Evolutionary conservation across 2,113 vertebrate genomes (phyloP).

Genomic region (Myiozetetes cayanensis): DNA sequence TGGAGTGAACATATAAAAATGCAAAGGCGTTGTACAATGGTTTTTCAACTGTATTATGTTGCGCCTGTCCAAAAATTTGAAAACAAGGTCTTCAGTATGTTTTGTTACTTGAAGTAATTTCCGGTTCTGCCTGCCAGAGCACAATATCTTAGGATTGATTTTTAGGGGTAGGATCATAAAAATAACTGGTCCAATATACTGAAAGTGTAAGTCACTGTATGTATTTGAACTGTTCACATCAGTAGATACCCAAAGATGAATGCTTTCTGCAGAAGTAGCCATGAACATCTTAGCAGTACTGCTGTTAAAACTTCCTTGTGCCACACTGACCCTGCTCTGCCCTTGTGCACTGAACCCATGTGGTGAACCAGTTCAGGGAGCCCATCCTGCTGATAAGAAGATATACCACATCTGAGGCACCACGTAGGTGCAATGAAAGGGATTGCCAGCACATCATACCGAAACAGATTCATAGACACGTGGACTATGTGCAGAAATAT

Average conservation of each 20-base stretch:
- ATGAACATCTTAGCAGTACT: background rate
- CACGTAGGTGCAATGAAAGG: background rate
- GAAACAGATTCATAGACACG: background rate
- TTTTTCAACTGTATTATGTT: background rate
- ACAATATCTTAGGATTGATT: background rate
- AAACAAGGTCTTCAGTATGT: background rate
- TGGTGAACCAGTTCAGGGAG: background rate
- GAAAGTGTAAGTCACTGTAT: background rate
- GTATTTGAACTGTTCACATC: background rate
- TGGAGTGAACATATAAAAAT: background rate
- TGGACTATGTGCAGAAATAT: background rate
- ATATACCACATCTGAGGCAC: background rate
- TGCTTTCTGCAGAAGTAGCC: background rate
- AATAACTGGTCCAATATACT: background rate
- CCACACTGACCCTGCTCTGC: background rate
- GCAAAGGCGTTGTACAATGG: background rate
- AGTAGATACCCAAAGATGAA: background rate
- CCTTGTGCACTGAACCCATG: background rate
- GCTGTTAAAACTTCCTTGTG: background rate
- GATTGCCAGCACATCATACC: background rate
- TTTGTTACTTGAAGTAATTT: background rate
- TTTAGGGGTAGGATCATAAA: background rate
- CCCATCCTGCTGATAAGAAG: background rate
- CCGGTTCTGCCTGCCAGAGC: background rate
- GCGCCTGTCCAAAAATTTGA: background rate